phyloP scores from a whole-genome alignment of 2,113 vertebrate genomes.

The Phasianus colchicus region DNA sequence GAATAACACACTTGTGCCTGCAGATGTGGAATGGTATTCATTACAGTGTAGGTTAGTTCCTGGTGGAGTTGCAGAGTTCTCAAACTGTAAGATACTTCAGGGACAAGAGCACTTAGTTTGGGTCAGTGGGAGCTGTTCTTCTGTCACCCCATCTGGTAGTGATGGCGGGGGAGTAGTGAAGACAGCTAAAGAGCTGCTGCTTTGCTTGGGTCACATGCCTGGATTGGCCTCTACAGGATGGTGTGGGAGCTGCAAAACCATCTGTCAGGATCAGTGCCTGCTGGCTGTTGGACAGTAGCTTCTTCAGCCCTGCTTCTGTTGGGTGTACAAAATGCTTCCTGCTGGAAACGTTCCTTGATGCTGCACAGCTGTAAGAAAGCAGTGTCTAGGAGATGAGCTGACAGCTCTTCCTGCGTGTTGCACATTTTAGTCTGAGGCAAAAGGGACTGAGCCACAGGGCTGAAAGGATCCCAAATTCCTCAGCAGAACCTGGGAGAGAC shows the following conservation, averaged over 20 bases:
- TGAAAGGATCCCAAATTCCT: rapidly evolving
- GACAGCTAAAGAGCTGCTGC: not conserved
- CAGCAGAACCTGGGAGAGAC: not conserved
- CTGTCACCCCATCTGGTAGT: not conserved
- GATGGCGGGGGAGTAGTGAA: not conserved
- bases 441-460: rapidly evolving
- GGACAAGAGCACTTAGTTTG: not conserved
- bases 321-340: rapidly evolving
- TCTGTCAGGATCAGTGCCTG: rapidly evolving
- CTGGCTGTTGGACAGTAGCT: not conserved
- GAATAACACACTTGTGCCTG: rapidly evolving
- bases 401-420: not conserved
- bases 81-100: not conserved
- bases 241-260: not conserved
- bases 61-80: not conserved
- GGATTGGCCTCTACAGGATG: not conserved
- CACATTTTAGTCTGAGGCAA: not conserved
- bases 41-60: not conserved
- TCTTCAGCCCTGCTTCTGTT: rapidly evolving
- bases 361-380: not conserved
- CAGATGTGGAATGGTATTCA: rapidly evolving
- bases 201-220: rapidly evolving
- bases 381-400: not conserved
- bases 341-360: not conserved
- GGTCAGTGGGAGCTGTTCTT: rapidly evolving